These are phyloP conservation scores for Spialia ferax DNA, from an alignment of 2,888 invertebrate species.

Conservation along the genomic window DNA sequence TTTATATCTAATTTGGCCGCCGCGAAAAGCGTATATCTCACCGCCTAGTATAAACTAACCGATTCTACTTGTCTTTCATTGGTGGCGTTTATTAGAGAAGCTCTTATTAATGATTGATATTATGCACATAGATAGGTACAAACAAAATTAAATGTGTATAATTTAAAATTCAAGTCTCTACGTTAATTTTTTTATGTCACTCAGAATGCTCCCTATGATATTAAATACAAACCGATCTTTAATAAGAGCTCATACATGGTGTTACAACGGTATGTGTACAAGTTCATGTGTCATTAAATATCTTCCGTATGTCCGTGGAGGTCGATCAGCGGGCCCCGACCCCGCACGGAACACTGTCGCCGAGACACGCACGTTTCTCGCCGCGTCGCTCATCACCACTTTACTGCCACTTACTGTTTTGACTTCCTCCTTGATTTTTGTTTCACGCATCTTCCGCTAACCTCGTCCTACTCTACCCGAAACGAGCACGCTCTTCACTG, in stretches of 20 bases:
- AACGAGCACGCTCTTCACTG: slow-evolving; percentile 75
- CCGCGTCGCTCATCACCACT: slow-evolving; percentile 81
- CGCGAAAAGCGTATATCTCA: slow-evolving; percentile 3
- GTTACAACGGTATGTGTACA: slow-evolving; percentile 32
- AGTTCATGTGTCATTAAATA: slow-evolving; percentile 37
- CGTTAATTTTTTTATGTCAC: not conserved
- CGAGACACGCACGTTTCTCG: slow-evolving; percentile 73
- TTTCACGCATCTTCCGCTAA: slow-evolving; percentile 78
- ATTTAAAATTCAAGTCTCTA: not conserved
- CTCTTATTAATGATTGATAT: slow-evolving; percentile 19
- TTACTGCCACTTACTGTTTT: slow-evolving; percentile 81
- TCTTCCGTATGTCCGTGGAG: slow-evolving; percentile 46
- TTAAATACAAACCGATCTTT: slow-evolving; percentile 5
- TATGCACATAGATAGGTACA: not conserved
- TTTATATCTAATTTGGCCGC: slow-evolving; percentile 22
- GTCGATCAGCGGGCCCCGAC: slow-evolving; percentile 58
- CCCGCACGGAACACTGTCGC: slow-evolving; percentile 85
- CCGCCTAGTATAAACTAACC: slow-evolving; percentile 18
- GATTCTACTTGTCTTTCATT: slow-evolving; percentile 37
- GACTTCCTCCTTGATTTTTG: slow-evolving; percentile 77
- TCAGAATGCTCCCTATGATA: not conserved
- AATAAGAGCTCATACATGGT: slow-evolving; percentile 28
- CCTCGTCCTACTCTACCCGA: slow-evolving; percentile 72
- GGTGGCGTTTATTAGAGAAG: slow-evolving; percentile 30
- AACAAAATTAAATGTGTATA: too few relatives aligned